Evolutionary conservation across 2,888 invertebrate genomes (phyloP), one percentile per base, ranked within the genome.

Genomic region (Elmis aenea): DNA sequence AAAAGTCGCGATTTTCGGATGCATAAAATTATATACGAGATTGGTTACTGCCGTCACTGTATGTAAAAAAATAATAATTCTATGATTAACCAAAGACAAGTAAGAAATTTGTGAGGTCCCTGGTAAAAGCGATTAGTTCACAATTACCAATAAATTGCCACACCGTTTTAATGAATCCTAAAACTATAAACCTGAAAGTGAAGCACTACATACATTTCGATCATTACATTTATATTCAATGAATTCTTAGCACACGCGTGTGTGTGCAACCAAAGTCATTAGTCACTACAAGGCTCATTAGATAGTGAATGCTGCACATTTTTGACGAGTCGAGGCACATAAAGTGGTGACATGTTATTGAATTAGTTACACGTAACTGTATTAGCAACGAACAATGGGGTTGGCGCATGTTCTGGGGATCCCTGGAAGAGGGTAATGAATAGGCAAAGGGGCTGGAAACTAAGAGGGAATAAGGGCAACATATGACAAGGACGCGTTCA

Each of bases 301-400:
- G 40, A 38, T 28, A 33, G 31, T 25, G 34, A 38, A 42, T 38
- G 38, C 38, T 34, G 35, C 26, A 36, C 36, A 46, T 43, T 46
- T 46, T 46, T 46, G 46, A 46, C 43, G 47, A 47, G 42, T 34
- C 41, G 40, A 45, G 38, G 38, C 42, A 41, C 34, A 46, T 42
- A 41, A 46, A 46, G 46, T 47, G 46, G 46, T 44, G 46, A 47
- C 46, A 45, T 42, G 46, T 47, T 47, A 47, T 47, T 45, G 46
- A 47, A 47, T 47, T 47, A 47, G 42, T 42, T 45, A 38, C 39
- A 38, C 45, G 33, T 47, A 47, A 47, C 46, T 42, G 46, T 45
- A 47, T 47, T 47, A 44, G 41, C 41, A 37, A 35, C 39, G 46
- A 45, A 45, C 45, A 44, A 44, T 44, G 33, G 44, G 41, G 41